Conservation (phyloP, 2,797 vertebrate genomes). For the Austrolebias charrua region DNA sequence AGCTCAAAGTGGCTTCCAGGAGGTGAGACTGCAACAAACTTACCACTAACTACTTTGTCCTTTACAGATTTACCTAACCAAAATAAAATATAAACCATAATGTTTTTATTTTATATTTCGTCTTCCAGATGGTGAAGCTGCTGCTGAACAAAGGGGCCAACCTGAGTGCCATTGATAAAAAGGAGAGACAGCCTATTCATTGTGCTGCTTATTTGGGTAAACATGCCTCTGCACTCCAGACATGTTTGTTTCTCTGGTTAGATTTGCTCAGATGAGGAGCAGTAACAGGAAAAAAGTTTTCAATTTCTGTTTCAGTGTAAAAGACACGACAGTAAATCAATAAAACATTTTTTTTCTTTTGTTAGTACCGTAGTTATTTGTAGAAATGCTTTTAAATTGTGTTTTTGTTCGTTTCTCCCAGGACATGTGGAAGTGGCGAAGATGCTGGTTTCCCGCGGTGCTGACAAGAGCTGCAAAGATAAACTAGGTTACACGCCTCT, state of each 20-base stretch:
- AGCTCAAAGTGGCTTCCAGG: conserved; percentile 90
- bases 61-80: not conserved
- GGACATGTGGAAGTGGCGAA: conserved; percentile 94
- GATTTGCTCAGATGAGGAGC: not conserved
- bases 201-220: conserved; percentile 94
- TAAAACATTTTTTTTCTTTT: not conserved
- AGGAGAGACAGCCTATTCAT: conserved; percentile 93
- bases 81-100: not conserved
- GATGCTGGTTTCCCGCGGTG: conserved; percentile 90
- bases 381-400: not conserved
- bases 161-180: conserved; percentile 93
- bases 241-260: not conserved
- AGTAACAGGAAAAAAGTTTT: not conserved
- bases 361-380: not conserved
- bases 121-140: conserved; percentile 89
- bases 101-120: not conserved
- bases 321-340: not conserved
- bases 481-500: conserved; percentile 94
- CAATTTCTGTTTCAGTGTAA: too few relatives aligned
- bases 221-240: conserved; percentile 1
- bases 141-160: conserved; percentile 95
- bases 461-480: conserved; percentile 91
- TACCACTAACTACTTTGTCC: not conserved
- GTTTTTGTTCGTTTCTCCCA: conserved; percentile 46
- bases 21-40: conserved; percentile 77